Percentiles rank a stretch among this genome's conserved stretches.
Evolutionary conservation across 2,797 vertebrate species (phyloP).

Genomic region (Telmatherina bonti): DNA sequence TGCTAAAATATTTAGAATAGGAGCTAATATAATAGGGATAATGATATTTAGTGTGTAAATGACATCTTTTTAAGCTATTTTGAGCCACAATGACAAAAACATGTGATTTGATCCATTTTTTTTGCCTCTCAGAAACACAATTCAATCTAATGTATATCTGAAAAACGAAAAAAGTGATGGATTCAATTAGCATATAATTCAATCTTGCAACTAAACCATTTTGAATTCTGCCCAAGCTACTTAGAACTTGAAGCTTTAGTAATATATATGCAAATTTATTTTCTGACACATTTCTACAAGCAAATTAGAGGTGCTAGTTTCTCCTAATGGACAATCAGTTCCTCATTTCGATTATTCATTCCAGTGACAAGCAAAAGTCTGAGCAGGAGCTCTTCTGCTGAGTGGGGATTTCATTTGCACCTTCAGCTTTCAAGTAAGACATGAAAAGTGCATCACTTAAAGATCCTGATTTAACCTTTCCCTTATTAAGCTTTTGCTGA

Average conservation of each 20-base stretch:
- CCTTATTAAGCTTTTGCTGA: slow-evolving; percentile 48
- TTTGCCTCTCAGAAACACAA: slow-evolving; percentile 31
- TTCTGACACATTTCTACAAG: slow-evolving; percentile 66
- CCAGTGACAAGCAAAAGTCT: slow-evolving; percentile 25
- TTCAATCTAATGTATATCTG: slow-evolving; percentile 29
- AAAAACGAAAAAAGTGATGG: slow-evolving; percentile 59
- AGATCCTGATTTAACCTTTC: slow-evolving; percentile 34
- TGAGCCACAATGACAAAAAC: background rate
- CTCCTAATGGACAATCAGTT: slow-evolving; percentile 67
- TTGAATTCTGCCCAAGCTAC: slow-evolving; percentile 56
- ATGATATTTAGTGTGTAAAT: background rate
- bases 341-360: slow-evolving; percentile 62
- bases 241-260: slow-evolving; percentile 59
- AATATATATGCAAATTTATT: slow-evolving; percentile 76
- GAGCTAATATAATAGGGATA: background rate
- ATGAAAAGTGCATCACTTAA: slow-evolving; percentile 30
- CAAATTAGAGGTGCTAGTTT: slow-evolving; percentile 67
- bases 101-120: slow-evolving; percentile 36
- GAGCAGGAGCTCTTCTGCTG: slow-evolving; percentile 14
- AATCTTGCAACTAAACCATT: slow-evolving; percentile 50
- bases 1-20: slow-evolving; percentile 11
- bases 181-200: slow-evolving; percentile 64
- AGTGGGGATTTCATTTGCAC: slow-evolving; percentile 34
- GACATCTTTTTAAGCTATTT: background rate
- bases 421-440: slow-evolving; percentile 30